phyloP scores from a whole-genome alignment of 1,140 invertebrate species.

The Aphelenchoides besseyi region DNA sequence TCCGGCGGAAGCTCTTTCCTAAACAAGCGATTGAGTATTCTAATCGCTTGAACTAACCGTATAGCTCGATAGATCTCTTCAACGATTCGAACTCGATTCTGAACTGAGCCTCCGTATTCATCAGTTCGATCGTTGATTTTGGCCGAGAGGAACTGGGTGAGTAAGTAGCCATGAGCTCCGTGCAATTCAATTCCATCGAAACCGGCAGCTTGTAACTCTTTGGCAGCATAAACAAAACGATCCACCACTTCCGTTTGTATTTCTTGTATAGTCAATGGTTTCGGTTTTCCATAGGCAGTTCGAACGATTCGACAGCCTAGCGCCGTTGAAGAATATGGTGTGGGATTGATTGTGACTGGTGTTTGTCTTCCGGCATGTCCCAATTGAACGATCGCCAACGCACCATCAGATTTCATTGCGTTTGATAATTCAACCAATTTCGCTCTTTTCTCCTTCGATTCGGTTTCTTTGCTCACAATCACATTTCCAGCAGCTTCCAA shows the following conservation, averaged over 20 bases:
- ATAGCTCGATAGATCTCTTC: constrained; percentile 50
- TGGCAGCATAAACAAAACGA: constrained; percentile 29
- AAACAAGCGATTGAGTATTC: constrained; percentile 11
- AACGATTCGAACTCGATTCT: constrained; percentile 50
- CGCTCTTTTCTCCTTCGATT: not conserved
- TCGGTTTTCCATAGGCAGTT: constrained; percentile 18
- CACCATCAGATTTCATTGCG: constrained; percentile 29
- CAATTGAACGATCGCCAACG: constrained; percentile 33
- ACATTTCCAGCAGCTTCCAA: constrained; percentile 28
- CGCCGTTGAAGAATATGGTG: constrained; percentile 36
- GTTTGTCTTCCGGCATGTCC: constrained; percentile 34
- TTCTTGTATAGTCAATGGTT: constrained; percentile 15
- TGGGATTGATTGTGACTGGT: constrained; percentile 30
- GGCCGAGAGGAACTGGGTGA: constrained; percentile 53
- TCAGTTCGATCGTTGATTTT: constrained; percentile 48
- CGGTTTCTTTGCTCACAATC: constrained; percentile 12
- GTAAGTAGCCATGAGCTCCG: constrained; percentile 55
- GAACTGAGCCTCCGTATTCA: constrained; percentile 52
- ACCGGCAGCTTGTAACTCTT: constrained; percentile 24
- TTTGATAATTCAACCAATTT: constrained; percentile 15
- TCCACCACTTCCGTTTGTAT: constrained; percentile 32
- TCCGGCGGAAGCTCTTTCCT: constrained; percentile 18
- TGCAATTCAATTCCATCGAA: constrained; percentile 56
- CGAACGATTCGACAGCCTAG: not conserved
- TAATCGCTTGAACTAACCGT: constrained; percentile 7